Percentiles rank a stretch among this genome's conserved stretches.
Conservation (phyloP, 2,797 vertebrate genomes). For the Cuculus canorus region DNA sequence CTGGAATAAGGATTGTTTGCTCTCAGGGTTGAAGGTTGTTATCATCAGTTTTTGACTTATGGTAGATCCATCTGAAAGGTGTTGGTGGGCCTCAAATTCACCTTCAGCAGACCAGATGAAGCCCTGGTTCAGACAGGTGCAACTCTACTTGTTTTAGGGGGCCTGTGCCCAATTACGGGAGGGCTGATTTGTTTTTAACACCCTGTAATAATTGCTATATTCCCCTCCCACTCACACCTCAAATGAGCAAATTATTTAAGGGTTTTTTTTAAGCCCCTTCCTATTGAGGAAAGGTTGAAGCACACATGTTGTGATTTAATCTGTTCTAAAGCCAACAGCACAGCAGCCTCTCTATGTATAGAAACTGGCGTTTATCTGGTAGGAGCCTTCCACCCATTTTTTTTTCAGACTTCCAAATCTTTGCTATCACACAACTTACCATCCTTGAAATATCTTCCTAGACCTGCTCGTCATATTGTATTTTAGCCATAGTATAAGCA, state of each 20-base stretch:
- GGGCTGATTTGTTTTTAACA: constrained; percentile 49
- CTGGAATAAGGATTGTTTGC: constrained; percentile 23
- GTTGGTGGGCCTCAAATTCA: constrained; percentile 43
- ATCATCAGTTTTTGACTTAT: constrained; percentile 59
- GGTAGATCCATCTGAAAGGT: constrained; percentile 66
- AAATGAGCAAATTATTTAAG: constrained; percentile 10
- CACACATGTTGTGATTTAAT: neutral
- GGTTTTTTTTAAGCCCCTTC: neutral
- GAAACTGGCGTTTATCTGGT: neutral
- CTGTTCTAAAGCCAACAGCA: neutral
- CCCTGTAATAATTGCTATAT: neutral
- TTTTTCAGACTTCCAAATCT: neutral
- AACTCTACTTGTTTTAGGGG: constrained; percentile 21
- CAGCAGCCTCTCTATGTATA: accelerated
- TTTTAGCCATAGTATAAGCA: neutral
- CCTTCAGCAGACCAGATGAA: constrained; percentile 39
- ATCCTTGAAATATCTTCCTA: neutral
- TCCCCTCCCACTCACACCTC: neutral
- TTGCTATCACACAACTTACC: neutral
- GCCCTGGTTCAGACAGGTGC: constrained; percentile 48
- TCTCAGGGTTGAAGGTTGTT: constrained; percentile 29
- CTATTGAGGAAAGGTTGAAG: neutral
- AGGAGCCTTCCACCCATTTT: neutral
- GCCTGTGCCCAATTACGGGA: constrained; percentile 9
- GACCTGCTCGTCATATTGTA: neutral